These are phyloP conservation scores for Celastrina argiolus DNA, from an alignment of 2,888 invertebrate genomes.

Conservation along the genomic window DNA sequence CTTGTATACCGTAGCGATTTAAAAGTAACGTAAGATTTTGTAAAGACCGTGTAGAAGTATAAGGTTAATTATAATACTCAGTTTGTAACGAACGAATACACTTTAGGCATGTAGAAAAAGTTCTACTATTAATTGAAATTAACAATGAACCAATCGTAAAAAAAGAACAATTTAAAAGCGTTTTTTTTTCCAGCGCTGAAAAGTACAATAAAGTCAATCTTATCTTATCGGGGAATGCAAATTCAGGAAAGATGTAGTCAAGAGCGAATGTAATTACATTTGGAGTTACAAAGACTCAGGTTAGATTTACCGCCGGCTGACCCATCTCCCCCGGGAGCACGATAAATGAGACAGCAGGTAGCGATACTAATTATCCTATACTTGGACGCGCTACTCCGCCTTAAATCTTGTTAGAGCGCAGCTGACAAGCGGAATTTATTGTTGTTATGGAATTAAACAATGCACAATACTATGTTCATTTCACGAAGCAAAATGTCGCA, in stretches of 20 bases:
- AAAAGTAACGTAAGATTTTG: constrained; percentile 23
- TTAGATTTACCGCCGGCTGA: constrained; percentile 76
- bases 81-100: too few species aligned
- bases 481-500: background rate
- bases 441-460: constrained; percentile 20
- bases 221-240: constrained; percentile 65
- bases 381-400: constrained; percentile 54
- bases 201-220: constrained; percentile 32
- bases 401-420: constrained; percentile 27
- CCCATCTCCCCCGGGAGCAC: constrained; percentile 68
- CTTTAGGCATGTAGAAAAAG: too few species aligned
- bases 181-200: constrained; percentile 34
- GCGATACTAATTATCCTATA: constrained; percentile 75
- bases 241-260: constrained; percentile 66
- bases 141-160: background rate
- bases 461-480: constrained; percentile 2
- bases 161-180: background rate
- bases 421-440: constrained; percentile 22
- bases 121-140: background rate
- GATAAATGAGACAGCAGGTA: constrained; percentile 75
- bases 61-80: too few species aligned
- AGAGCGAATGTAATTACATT: constrained; percentile 77
- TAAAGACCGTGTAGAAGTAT: constrained; percentile 6
- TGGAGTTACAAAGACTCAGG: constrained; percentile 77
- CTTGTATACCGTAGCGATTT: constrained; percentile 38